Percentiles rank a stretch among this genome's conserved stretches.
phyloP scores from a whole-genome alignment of 2,888 invertebrate genomes.

The Trisateles emortualis region DNA sequence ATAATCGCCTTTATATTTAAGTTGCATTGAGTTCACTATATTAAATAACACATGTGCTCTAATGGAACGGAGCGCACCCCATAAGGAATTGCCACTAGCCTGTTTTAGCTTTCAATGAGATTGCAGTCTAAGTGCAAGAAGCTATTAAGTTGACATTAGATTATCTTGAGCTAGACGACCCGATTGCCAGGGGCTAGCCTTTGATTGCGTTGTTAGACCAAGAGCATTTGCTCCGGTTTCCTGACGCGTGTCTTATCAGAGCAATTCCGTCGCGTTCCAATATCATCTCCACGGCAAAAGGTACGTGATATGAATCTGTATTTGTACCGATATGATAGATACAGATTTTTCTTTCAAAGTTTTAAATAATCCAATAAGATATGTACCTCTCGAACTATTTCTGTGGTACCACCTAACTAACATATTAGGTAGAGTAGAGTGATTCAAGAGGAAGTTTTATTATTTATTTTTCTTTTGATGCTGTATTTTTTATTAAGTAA shows the following conservation, averaged over 20 bases:
- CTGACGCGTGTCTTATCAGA: slow-evolving; percentile 75
- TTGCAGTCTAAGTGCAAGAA: slow-evolving; percentile 55
- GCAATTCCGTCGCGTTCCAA: slow-evolving; percentile 52
- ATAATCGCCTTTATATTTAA: slow-evolving; percentile 19
- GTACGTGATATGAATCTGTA: slow-evolving; percentile 62
- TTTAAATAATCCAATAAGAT: slow-evolving; percentile 26
- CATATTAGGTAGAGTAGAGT: too few species aligned
- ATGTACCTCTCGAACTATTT: too few species aligned
- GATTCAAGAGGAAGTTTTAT: too few species aligned
- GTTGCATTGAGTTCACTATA: slow-evolving; percentile 44
- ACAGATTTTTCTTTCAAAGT: slow-evolving; percentile 40
- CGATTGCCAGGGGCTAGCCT: slow-evolving; percentile 53
- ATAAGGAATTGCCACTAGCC: slow-evolving; percentile 55
- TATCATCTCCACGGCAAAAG: slow-evolving; percentile 63
- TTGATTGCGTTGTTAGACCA: slow-evolving; percentile 67
- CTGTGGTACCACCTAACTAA: too few species aligned
- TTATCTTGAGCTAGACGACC: slow-evolving; percentile 39
- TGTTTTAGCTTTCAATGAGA: slow-evolving; percentile 50
- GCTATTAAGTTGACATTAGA: slow-evolving; percentile 64
- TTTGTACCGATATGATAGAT: slow-evolving; percentile 56
- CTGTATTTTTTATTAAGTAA: too few species aligned
- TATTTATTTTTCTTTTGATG: too few species aligned
- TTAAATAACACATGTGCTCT: slow-evolving; percentile 48
- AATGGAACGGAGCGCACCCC: slow-evolving; percentile 41
- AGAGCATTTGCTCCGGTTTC: slow-evolving; percentile 71